A percentile compares a stretch with the other conserved stretches of the same genome.
phyloP scores from a whole-genome alignment of 2,888 invertebrate species.

The Gari tellinella region DNA sequence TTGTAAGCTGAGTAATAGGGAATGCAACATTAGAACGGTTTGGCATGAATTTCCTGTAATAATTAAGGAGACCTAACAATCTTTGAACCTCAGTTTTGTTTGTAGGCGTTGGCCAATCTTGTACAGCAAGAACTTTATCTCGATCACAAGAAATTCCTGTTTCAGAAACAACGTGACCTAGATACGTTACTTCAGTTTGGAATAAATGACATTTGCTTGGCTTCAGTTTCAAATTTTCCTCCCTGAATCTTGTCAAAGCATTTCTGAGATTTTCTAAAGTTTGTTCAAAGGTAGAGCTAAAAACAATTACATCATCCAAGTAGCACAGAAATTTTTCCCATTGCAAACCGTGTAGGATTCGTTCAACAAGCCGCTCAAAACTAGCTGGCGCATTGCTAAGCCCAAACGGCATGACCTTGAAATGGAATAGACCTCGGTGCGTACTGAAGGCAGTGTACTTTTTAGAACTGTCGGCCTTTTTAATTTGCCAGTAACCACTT shows the following conservation, averaged over 20 bases:
- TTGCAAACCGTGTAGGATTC: conserved; percentile 23
- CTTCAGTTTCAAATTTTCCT: conserved; percentile 61
- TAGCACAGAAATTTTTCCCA: conserved; percentile 44
- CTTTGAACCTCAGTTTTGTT: conserved; percentile 33
- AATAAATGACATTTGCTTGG: conserved; percentile 61
- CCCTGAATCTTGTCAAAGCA: conserved; percentile 53
- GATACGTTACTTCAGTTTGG: conserved; percentile 20
- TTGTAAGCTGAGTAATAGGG: conserved; percentile 10
- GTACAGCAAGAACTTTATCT: conserved; percentile 17
- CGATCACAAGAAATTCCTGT: conserved; percentile 31
- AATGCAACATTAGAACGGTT: conserved; percentile 20
- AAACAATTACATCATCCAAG: conserved; percentile 62
- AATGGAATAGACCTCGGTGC: conserved; percentile 35
- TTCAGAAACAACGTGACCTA: conserved; percentile 37
- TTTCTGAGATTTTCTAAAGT: conserved; percentile 35
- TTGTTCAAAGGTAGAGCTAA: conserved; percentile 40
- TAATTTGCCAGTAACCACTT: conserved; percentile 49
- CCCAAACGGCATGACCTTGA: conserved; percentile 57
- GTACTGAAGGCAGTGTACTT: conserved; percentile 35
- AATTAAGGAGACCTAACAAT: conserved; percentile 34
- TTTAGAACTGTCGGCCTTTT: conserved; percentile 30
- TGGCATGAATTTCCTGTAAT: conserved; percentile 48
- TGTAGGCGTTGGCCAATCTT: conserved; percentile 28
- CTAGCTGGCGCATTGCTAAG: conserved; percentile 59
- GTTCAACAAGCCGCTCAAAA: conserved; percentile 63